A percentile compares a stretch with the other conserved stretches of the same genome.
These are phyloP conservation scores for Drosophila eohydei DNA, from an alignment of 2,888 invertebrate species.

Conservation along the genomic window DNA sequence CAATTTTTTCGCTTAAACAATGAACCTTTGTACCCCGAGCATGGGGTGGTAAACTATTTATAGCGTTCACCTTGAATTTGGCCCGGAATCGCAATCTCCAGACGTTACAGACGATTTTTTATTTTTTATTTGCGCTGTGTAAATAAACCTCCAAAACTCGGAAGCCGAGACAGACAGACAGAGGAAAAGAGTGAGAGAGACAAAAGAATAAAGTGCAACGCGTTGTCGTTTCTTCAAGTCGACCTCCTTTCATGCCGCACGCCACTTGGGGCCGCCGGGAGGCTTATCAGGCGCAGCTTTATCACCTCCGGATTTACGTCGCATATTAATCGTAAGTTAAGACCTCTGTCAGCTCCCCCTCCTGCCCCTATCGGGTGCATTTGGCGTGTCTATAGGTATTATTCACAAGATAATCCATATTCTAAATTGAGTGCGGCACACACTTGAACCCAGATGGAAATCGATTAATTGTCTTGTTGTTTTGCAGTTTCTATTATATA, in stretches of 20 bases:
- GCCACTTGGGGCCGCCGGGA: neutral
- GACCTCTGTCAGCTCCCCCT: slow-evolving; percentile 2
- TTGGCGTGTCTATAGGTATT: neutral
- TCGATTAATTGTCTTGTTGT: slow-evolving; percentile 47
- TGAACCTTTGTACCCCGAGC: slow-evolving; percentile 38
- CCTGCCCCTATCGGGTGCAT: neutral
- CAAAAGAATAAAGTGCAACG: slow-evolving; percentile 6
- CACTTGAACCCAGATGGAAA: slow-evolving; percentile 42
- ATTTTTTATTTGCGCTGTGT: slow-evolving; percentile 36
- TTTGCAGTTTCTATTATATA: slow-evolving; percentile 7
- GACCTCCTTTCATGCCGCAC: slow-evolving; percentile 36
- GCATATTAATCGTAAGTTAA: slow-evolving; percentile 27
- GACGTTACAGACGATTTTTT: slow-evolving; percentile 18
- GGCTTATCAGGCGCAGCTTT: slow-evolving; percentile 54
- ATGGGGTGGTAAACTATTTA: slow-evolving; percentile 42
- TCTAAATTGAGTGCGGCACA: slow-evolving; percentile 37
- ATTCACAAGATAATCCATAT: slow-evolving; percentile 47
- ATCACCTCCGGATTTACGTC: slow-evolving; percentile 40
- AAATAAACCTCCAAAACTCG: slow-evolving; percentile 68
- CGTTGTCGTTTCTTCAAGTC: slow-evolving; percentile 23
- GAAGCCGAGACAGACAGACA: slow-evolving; percentile 10
- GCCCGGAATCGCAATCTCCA: slow-evolving; percentile 35
- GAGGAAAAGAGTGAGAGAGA: neutral
- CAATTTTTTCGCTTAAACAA: slow-evolving; percentile 18
- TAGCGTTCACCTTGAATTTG: slow-evolving; percentile 39